Evolutionary conservation across 2,113 vertebrate species (phyloP).

Genomic region (Catagonus wagneri): DNA sequence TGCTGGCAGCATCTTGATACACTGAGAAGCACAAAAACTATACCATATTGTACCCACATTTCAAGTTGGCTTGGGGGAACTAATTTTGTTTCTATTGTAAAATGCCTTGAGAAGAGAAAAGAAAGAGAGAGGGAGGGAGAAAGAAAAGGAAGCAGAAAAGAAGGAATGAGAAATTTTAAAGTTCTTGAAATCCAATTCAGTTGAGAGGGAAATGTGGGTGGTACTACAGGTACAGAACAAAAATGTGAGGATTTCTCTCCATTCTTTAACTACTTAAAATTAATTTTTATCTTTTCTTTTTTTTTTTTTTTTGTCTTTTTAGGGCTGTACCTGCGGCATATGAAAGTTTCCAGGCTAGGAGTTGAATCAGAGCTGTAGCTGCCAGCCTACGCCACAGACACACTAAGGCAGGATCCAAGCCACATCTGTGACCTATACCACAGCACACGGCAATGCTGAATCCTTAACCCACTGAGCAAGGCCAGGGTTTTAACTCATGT

Average conservation of each 20-base stretch:
- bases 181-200: neutral
- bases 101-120: neutral
- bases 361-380: too few relatives aligned
- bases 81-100: slow-evolving; percentile 1
- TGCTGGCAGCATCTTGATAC: neutral
- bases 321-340: too few relatives aligned
- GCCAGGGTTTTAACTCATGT: too few relatives aligned
- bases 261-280: neutral
- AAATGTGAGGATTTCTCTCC: neutral
- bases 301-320: too few relatives aligned
- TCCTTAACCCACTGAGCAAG: too few relatives aligned
- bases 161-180: neutral
- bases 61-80: neutral
- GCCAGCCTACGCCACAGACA: too few relatives aligned
- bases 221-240: neutral
- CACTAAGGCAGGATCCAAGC: too few relatives aligned
- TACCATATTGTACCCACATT: neutral
- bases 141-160: neutral
- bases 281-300: neutral
- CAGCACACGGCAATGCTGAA: too few relatives aligned
- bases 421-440: too few relatives aligned
- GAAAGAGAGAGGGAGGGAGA: neutral
- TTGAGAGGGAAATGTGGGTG: neutral
- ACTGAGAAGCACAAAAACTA: slow-evolving; percentile 13
- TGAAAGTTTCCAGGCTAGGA: too few relatives aligned